Conservation (phyloP, 37 sponge, comb jelly and placozoan genomes). For the Theonella swinhoei region DNA sequence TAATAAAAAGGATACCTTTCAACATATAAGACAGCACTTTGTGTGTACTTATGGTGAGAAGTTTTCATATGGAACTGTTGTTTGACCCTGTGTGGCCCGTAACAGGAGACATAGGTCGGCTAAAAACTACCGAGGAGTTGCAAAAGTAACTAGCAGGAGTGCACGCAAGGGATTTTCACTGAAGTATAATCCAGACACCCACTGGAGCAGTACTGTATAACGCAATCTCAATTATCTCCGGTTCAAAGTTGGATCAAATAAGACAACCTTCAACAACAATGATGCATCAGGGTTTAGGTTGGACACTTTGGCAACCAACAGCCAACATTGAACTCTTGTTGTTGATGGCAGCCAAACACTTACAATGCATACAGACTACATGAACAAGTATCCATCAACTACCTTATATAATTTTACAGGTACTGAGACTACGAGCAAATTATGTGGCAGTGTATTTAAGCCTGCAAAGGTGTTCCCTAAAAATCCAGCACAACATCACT, state of each 20-base stretch:
- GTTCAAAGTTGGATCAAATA: conserved; percentile 29
- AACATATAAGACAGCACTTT: conserved; percentile 1
- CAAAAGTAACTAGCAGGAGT: conserved; percentile 34
- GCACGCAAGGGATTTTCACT: conserved; percentile 41
- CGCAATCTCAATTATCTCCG: conserved; percentile 10
- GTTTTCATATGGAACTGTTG: conserved; percentile 54
- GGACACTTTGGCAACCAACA: conserved; percentile 48
- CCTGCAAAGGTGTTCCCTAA: neutral
- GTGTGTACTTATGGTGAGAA: too few species aligned
- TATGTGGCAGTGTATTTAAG: conserved; percentile 50
- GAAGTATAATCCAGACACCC: conserved; percentile 42
- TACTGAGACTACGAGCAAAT: conserved; percentile 36
- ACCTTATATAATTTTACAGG: conserved; percentile 59
- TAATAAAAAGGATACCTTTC: conserved; percentile 12
- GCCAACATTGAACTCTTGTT: conserved; percentile 31
- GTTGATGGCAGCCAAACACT: conserved; percentile 33
- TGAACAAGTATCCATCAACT: conserved; percentile 51
- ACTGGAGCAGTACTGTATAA: conserved; percentile 25
- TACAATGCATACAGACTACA: conserved; percentile 52
- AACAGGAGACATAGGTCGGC: conserved; percentile 45
- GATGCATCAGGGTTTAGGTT: conserved; percentile 60
- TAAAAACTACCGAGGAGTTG: conserved; percentile 24
- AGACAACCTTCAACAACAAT: conserved; percentile 48
- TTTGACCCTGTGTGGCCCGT: conserved; percentile 43
- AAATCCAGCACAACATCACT: conserved; percentile 10